phyloP scores from a whole-genome alignment of 2,888 invertebrate genomes.

The Loripinus fragilis region DNA sequence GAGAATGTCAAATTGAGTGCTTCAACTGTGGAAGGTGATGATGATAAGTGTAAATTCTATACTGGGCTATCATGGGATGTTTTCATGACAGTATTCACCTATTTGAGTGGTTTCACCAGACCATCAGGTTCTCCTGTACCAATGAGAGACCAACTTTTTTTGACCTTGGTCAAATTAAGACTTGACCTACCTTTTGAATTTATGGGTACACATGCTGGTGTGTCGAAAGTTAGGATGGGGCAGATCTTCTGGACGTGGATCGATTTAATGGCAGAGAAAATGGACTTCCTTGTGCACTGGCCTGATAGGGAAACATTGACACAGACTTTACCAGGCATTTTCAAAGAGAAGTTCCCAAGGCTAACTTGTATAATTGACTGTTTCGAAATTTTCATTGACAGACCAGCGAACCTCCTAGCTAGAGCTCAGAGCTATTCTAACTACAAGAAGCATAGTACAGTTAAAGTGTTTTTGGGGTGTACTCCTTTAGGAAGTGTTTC shows the following conservation, averaged over 20 bases:
- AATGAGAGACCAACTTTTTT: constrained; percentile 35
- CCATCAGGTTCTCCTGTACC: not conserved
- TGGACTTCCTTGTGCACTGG: constrained; percentile 42
- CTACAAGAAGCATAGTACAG: constrained; percentile 49
- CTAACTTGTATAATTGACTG: constrained; percentile 43
- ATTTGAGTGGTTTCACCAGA: constrained; percentile 8
- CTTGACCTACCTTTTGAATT: constrained; percentile 43
- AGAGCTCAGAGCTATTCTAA: constrained; percentile 40
- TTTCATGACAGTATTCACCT: constrained; percentile 22
- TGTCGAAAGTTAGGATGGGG: constrained; percentile 20
- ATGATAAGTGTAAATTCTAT: constrained; percentile 27
- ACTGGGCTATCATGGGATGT: constrained; percentile 35
- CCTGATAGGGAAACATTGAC: constrained; percentile 41
- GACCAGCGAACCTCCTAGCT: constrained; percentile 33
- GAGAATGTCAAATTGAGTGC: not conserved
- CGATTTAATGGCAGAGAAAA: constrained; percentile 34
- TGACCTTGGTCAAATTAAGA: constrained; percentile 46
- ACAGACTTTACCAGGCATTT: constrained; percentile 25
- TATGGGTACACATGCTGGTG: constrained; percentile 26
- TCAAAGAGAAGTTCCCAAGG: constrained; percentile 34
- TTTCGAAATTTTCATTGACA: constrained; percentile 50
- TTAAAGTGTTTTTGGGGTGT: constrained; percentile 46
- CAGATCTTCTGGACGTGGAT: constrained; percentile 54
- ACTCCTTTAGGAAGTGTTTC: constrained; percentile 39
- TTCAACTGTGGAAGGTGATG: constrained; percentile 25